Evolutionary conservation across 2,113 vertebrate genomes (phyloP).

Genomic region (Colaptes auratus): DNA sequence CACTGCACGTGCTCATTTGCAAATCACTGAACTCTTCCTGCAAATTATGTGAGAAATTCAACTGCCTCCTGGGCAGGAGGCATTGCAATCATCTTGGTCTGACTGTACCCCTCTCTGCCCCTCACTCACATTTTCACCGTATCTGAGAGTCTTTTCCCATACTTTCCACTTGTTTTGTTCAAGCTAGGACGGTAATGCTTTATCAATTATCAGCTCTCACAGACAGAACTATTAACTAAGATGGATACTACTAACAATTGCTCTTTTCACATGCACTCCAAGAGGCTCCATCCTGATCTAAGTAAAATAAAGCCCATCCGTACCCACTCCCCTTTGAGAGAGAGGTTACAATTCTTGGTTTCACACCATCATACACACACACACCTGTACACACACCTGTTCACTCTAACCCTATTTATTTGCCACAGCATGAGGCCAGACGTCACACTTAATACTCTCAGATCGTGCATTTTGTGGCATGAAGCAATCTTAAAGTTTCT

Average conservation of each 20-base stretch:
- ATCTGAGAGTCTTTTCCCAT: background rate
- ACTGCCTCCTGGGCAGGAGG: conserved; percentile 51
- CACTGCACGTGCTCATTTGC: conserved; percentile 65
- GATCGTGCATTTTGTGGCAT: conserved; percentile 47
- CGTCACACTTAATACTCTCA: conserved; percentile 43
- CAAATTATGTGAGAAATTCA: conserved; percentile 69
- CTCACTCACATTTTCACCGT: background rate
- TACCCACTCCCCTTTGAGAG: background rate
- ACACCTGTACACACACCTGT: conserved; percentile 68
- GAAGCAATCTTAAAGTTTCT: conserved; percentile 73
- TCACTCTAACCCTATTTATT: conserved; percentile 61
- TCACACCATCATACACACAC: background rate
- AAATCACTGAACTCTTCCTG: conserved; percentile 72
- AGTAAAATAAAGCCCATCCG: conserved; percentile 44
- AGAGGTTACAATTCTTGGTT: background rate
- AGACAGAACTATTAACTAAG: conserved; percentile 37
- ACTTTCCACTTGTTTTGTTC: background rate
- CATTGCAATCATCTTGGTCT: background rate
- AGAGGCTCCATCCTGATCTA: conserved; percentile 61
- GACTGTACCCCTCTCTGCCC: background rate
- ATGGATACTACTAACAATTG: conserved; percentile 52
- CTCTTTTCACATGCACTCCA: conserved; percentile 60
- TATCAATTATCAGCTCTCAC: conserved; percentile 49
- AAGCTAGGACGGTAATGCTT: background rate
- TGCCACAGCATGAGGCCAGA: conserved; percentile 39